Base-by-base conservation (phyloP, 2,888 invertebrate genomes). In the Enoplolaimus lenunculus region DNA sequence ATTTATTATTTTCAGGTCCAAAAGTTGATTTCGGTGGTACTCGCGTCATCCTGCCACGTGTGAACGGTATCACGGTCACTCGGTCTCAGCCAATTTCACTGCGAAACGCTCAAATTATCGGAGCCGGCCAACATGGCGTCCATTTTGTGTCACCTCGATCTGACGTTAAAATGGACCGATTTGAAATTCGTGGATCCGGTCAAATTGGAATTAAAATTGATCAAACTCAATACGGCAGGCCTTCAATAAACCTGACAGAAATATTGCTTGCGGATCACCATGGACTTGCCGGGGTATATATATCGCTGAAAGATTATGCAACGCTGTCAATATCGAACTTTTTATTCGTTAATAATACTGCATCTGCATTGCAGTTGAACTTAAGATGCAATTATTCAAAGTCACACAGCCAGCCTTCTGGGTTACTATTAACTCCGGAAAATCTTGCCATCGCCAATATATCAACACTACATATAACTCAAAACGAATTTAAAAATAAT, bases 401-500 rank as follows among this genome's bases (percentile, higher is more conserved):
- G 7, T 13, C 45, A 45, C 7, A 21, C 7, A 45, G 45, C 45
- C 21, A 13, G 45, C 21, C 7, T 7, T 45, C 45, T 7, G n/a
- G n/a, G n/a, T 21, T 45, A 13, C 1, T 21, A 2, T n/a, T 70
- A 28, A 16, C 71, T 16, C 64, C 69, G 16, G 45, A 13, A 21
- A 45, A 45, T 21, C 7, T 45, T 45, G 45, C 7, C 21, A n/a
- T n/a, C n/a, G n/a, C n/a, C n/a, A n/a, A n/a, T n/a, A n/a, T n/a
- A n/a, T n/a, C n/a, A n/a, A 7, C 16, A 16, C 60, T 71, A 26
- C 7, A 68, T 1, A 2, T 71, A 30, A 26, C 33, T 21, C 29
- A 33, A n/a, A 71, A 71, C 65, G 7, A 3, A 16, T 71, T 71
- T 34, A 7, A 29, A 3, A 45, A 70, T 30, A 71, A 71, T 33